These are phyloP conservation scores for Eciton burchellii DNA, from an alignment of 1,140 invertebrate species.

Conservation along the genomic window DNA sequence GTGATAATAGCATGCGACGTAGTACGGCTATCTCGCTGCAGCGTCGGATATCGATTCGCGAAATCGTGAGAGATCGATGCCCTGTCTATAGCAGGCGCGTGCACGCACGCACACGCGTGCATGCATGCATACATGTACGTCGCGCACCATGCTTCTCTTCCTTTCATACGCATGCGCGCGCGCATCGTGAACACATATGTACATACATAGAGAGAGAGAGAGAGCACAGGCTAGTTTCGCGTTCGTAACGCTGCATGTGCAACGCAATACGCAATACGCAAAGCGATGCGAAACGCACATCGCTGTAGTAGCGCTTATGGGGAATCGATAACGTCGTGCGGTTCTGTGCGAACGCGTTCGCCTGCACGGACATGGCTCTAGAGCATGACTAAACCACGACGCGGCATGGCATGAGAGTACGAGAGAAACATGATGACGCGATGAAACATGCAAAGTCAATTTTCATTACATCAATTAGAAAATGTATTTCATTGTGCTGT, in stretches of 20 bases:
- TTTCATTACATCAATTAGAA: constrained; percentile 52
- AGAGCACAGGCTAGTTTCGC: too few relatives aligned
- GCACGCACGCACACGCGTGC: not conserved
- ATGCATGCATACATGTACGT: not conserved
- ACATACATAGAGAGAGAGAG: too few relatives aligned
- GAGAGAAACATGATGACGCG: not conserved
- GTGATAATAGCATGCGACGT: constrained; percentile 32
- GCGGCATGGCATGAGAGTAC: too few relatives aligned
- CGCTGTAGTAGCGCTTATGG: not conserved
- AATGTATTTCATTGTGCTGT: constrained; percentile 50
- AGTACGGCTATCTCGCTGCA: not conserved
- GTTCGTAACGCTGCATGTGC: not conserved
- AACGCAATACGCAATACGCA: not conserved
- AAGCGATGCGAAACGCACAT: not conserved
- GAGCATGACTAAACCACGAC: not conserved
- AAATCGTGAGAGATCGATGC: constrained; percentile 39
- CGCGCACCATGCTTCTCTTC: too few relatives aligned
- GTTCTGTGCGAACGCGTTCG: not conserved
- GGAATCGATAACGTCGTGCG: constrained; percentile 43
- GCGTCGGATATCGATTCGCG: constrained; percentile 15
- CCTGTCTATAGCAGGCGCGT: not conserved
- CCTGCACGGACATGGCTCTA: not conserved
- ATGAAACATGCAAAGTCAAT: not conserved
- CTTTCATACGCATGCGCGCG: too few relatives aligned
- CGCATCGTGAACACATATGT: too few relatives aligned